Percentiles rank a stretch among this genome's conserved stretches.
Evolutionary conservation across 2,888 invertebrate genomes (phyloP).

Genomic region (Ephialtes manifestator): DNA sequence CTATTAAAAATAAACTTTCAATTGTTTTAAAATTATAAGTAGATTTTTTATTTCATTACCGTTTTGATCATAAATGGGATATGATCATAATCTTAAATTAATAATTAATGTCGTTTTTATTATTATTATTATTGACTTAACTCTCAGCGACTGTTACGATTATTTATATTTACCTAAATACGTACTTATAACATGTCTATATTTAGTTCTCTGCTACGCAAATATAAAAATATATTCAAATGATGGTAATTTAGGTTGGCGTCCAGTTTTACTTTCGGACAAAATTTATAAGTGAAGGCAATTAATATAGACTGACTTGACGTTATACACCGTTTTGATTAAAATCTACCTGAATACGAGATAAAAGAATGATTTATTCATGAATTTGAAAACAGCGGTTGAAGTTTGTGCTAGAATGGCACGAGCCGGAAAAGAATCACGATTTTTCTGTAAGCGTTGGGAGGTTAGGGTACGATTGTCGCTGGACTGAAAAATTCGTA

Average conservation of each 20-base stretch:
- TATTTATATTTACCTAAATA: conserved; percentile 2
- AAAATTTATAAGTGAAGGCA: conserved; percentile 39
- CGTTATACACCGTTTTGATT: conserved; percentile 58
- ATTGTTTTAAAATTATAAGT: too few relatives aligned
- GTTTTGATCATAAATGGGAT: too few relatives aligned
- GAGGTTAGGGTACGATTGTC: conserved; percentile 18
- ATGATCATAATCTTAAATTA: too few relatives aligned
- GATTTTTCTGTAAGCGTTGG: conserved; percentile 21
- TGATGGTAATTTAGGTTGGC: neutral
- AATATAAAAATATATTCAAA: neutral
- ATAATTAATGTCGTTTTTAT: too few relatives aligned
- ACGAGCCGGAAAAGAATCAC: conserved; percentile 60
- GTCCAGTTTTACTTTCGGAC: neutral
- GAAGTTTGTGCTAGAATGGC: neutral
- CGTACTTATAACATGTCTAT: neutral
- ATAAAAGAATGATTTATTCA: conserved; percentile 59
- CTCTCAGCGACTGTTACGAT: too few relatives aligned
- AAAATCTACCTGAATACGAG: conserved; percentile 41
- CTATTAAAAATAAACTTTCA: too few relatives aligned
- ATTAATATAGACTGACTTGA: conserved; percentile 57
- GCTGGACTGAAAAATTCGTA: conserved; percentile 38
- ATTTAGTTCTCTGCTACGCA: neutral
- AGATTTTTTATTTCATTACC: too few relatives aligned
- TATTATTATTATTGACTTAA: too few relatives aligned
- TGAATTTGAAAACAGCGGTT: conserved; percentile 35